These are phyloP conservation scores for Corvus moneduloides DNA, from an alignment of 2,113 vertebrate genomes.

Conservation along the genomic window DNA sequence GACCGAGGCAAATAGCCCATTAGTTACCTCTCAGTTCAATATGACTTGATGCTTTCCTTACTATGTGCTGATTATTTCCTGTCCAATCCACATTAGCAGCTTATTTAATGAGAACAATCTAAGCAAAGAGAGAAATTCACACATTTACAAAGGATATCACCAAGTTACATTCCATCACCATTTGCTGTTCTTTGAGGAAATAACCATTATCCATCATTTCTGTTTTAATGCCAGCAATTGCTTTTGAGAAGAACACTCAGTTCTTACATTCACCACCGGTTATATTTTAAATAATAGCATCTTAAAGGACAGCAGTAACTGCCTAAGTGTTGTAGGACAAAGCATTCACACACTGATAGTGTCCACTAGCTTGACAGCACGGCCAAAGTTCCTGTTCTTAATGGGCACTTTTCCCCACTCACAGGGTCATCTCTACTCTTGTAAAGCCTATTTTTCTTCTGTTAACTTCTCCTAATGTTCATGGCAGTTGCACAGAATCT, in stretches of 20 bases:
- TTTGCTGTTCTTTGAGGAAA: constrained; percentile 58
- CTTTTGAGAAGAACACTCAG: constrained; percentile 22
- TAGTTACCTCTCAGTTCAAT: constrained; percentile 51
- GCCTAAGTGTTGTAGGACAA: constrained; percentile 17
- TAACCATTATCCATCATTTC: constrained; percentile 55
- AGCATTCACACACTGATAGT: not conserved
- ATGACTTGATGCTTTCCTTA: constrained; percentile 43
- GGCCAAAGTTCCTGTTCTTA: constrained; percentile 2
- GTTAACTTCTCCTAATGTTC: not conserved
- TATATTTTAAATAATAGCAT: constrained; percentile 45
- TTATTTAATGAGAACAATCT: constrained; percentile 58
- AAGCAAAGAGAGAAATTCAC: constrained; percentile 42
- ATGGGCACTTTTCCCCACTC: not conserved
- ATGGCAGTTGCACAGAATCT: not conserved
- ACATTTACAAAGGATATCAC: constrained; percentile 35
- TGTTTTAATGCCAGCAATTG: constrained; percentile 45
- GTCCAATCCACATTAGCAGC: constrained; percentile 55
- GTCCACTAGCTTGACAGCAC: not conserved
- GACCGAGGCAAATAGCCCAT: constrained; percentile 34
- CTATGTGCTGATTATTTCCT: constrained; percentile 50
- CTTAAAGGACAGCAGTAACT: constrained; percentile 44
- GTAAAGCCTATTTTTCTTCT: constrained; percentile 19
- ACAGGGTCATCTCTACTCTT: not conserved
- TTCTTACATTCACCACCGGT: not conserved
- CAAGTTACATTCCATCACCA: constrained; percentile 48